Base-by-base conservation (phyloP, 2,797 vertebrate species). In the Chrysocyon brachyurus region DNA sequence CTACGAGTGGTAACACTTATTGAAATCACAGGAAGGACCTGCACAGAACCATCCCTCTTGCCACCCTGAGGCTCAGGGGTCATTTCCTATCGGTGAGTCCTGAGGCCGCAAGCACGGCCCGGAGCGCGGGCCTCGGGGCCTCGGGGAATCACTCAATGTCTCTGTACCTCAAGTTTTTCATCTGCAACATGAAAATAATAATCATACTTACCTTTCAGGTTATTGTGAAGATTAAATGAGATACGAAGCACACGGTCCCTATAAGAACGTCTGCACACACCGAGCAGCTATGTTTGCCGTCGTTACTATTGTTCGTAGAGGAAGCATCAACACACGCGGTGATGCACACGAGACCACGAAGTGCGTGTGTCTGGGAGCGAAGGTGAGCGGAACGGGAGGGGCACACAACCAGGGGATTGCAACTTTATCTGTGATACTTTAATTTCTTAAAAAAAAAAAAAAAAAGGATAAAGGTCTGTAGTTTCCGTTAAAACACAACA, bases 201-300 rank as follows among this genome's bases (percentile, higher is more conserved):
- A 26, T 40, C 12, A 26, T 24, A 15, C 70, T 46, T 7, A 24
- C 36, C 36, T 26, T 15, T 2, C 40, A 46, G 36, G 70, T 8
- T 26, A 46, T 8, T 4, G 8, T 2, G 36, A 40, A 40, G 33
- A 26, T 26, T 7, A 8, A 6, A 3, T 22, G 36, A 46, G 12
- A 14, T 7, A 8, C 12, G 1, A 3, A 1, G 2, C 0, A 26
- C 70, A 15, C 7, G 4, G 12, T 12, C 22, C 12, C 3, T 6
- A 3, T 6, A 2, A 1, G 36, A 26, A 14, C 6, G 36, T 1
- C 36, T 14, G 3, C 70, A 3, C 70, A n/a, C 12, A 26, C 36
- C 0, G 1, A 14, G 36, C 12, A 1, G 15, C 22, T 14, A 22
- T 0, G 36, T 6, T 12, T 6, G 22, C 70, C 36, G 12, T 12